Base-by-base conservation (phyloP, 2,888 invertebrate species). In the Prosapia bicincta region DNA sequence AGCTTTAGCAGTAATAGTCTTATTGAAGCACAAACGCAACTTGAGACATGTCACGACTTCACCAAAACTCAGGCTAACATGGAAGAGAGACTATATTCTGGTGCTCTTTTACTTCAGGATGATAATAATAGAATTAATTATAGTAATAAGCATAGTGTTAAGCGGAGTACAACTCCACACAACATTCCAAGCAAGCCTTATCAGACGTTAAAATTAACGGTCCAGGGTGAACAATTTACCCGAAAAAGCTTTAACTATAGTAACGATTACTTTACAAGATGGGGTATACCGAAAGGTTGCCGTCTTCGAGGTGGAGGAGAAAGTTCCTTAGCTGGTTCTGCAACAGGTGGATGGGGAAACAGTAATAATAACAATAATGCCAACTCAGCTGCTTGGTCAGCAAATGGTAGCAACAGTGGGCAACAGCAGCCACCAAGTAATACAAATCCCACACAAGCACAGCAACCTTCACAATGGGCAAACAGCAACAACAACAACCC, bases 281-380 rank as follows among this genome's bases (percentile, higher is more conserved):
- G 91, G 91, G 90, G 90, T 68, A 88, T 89, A 74, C 88, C 90
- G 77, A 86, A 86, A 67, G 87, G 88, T 72, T 85, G 93, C 82
- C 88, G 92, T 79, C 88, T 94, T 78, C 87, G 89, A 78, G 94
- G 94, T 74, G 94, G 94, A 71, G 94, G 93, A 76, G 94, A 94
- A 85, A 93, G 91, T 85, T 93, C 93, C 67, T 88, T 94, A 82
- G 38, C 30, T 0, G 70, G 70, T 5, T 69, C 71, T 0, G 75
- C 71, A n/a, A 69, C 69, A 6, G 30, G 68, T 3, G 76, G 76
- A 43, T 76, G 76, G 76, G 73, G 72, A 66, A 69, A 69, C 38
- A 71, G 67, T 24, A 76, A 76, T 68, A 66, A 38, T 9, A 76
- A 76, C 72, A 76, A 76, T 69, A 70, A 70, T 20, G 70, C 70